Evolutionary conservation across 2,797 vertebrate genomes (phyloP).

Genomic region (Phrynocephalus forsythii): DNA sequence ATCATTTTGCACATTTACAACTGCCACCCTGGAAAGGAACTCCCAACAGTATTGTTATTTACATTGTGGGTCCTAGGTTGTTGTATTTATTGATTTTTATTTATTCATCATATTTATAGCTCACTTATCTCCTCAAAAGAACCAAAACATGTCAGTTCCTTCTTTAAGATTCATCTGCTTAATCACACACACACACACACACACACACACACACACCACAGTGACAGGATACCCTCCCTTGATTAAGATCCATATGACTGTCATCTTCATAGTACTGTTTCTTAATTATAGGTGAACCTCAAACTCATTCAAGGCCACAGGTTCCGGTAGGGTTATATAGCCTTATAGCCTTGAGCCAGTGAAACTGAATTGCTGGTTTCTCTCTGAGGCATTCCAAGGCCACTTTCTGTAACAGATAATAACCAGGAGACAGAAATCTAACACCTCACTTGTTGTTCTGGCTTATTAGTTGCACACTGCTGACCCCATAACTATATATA

Average conservation of each 20-base stretch:
- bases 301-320: not conserved
- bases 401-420: not conserved
- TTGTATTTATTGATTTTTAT: too few species aligned
- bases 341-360: not conserved
- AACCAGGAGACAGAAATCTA: not conserved
- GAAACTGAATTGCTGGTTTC: not conserved
- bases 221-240: not conserved
- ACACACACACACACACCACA: too few species aligned
- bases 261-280: not conserved
- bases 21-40: not conserved
- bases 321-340: not conserved
- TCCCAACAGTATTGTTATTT: not conserved
- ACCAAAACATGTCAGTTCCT: too few species aligned
- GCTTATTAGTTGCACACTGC: not conserved
- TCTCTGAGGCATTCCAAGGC: not conserved
- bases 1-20: not conserved
- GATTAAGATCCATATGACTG: not conserved
- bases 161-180: too few species aligned
- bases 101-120: too few species aligned
- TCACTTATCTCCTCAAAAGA: too few species aligned
- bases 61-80: not conserved
- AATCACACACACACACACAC: too few species aligned
- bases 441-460: not conserved
- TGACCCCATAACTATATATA: not conserved
- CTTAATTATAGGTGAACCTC: not conserved